Evolutionary conservation across 2,797 vertebrate species (phyloP).

Genomic region (Cyclopterus lumpus): DNA sequence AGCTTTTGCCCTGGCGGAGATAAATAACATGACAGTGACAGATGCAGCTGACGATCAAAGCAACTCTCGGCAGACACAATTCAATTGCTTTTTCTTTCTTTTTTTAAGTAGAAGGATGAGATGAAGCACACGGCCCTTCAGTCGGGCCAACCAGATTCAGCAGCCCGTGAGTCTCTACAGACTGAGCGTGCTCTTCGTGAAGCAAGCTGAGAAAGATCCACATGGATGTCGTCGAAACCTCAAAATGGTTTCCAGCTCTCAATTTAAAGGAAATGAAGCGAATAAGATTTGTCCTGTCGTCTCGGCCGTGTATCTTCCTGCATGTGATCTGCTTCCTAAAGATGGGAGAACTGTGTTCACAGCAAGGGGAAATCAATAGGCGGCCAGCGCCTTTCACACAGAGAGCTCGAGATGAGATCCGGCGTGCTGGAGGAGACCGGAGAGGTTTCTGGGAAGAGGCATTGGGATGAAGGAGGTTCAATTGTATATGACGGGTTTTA

Average conservation of each 20-base stretch:
- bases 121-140: conserved; percentile 29
- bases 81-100: no score
- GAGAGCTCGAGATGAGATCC: conserved; percentile 45
- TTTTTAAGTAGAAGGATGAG: conserved; percentile 17
- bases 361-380: conserved; percentile 65
- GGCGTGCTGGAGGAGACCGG: conserved; percentile 4
- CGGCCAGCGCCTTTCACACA: conserved; percentile 9
- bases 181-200: conserved; percentile 20
- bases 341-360: conserved; percentile 57
- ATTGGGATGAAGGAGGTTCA: neutral
- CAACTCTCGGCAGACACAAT: conserved; percentile 30
- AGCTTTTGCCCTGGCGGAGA: neutral
- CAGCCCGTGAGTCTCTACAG: conserved; percentile 6
- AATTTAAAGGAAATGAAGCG: conserved; percentile 46
- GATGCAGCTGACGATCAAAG: conserved; percentile 21
- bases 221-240: neutral
- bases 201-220: conserved; percentile 14
- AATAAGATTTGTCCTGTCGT: conserved; percentile 46
- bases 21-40: conserved; percentile 28
- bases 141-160: conserved; percentile 27
- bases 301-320: conserved; percentile 45
- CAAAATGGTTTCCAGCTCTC: conserved; percentile 39
- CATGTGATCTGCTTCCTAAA: conserved; percentile 65
- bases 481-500: conserved; percentile 49
- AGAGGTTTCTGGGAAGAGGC: conserved; percentile 33